These are phyloP conservation scores for Piscicola geometra DNA, from an alignment of 2,888 invertebrate species.

Conservation along the genomic window DNA sequence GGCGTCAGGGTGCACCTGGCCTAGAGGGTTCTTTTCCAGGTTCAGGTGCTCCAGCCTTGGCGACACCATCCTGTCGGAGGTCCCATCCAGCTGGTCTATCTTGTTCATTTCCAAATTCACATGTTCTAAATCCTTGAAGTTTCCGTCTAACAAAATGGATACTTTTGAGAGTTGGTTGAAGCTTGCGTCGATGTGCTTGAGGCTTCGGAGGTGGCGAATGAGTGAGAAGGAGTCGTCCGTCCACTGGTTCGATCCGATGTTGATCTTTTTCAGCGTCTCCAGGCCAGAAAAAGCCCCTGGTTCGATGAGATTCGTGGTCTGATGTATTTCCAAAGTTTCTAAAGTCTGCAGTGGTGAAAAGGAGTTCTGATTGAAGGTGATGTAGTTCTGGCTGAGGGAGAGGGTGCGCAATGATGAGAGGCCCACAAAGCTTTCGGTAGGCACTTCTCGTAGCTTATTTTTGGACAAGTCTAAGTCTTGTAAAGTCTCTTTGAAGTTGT, in stretches of 20 bases:
- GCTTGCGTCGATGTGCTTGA: conserved; percentile 17
- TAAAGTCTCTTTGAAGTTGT: neutral
- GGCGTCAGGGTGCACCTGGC: conserved; percentile 5
- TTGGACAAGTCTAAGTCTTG: conserved; percentile 26
- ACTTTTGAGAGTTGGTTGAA: conserved; percentile 23
- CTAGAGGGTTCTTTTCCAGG: conserved; percentile 20
- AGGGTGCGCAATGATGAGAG: conserved; percentile 1
- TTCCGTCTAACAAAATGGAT: conserved; percentile 12
- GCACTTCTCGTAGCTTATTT: conserved; percentile 25
- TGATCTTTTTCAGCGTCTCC: conserved; percentile 21
- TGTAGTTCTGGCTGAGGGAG: conserved; percentile 13
- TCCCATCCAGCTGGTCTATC: neutral
- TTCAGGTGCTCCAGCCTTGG: neutral
- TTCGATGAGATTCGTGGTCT: neutral
- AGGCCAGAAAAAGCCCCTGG: conserved; percentile 20
- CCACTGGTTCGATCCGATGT: conserved; percentile 4
- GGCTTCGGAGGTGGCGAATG: conserved; percentile 1
- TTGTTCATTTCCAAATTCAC: conserved; percentile 17
- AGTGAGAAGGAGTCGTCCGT: neutral
- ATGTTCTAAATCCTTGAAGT: neutral
- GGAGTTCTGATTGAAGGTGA: neutral
- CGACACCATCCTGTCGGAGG: neutral
- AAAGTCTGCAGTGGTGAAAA: conserved; percentile 15
- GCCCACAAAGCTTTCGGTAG: neutral
- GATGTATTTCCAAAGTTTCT: conserved; percentile 20